Evolutionary conservation across 2,888 invertebrate species (phyloP).

Genomic region (Bellardia pandia): DNA sequence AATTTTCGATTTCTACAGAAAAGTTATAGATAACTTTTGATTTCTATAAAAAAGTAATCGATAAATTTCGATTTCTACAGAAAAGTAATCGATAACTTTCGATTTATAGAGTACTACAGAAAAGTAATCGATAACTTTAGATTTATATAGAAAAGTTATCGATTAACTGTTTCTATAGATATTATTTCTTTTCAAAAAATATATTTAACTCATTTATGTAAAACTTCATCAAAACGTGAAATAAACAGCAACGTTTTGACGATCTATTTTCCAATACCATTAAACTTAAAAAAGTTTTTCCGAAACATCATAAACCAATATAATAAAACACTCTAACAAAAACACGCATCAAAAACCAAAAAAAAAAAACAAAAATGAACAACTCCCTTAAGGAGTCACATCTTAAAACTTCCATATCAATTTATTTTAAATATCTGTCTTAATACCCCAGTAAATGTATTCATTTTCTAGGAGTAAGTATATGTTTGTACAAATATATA

Average conservation of each 20-base stretch:
- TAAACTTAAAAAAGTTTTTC: conserved; percentile 34
- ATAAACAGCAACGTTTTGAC: conserved; percentile 34
- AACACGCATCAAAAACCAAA: background rate
- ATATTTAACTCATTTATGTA: background rate
- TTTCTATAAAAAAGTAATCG: no score
- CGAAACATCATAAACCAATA: background rate
- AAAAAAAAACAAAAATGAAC: background rate
- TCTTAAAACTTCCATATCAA: conserved; percentile 66
- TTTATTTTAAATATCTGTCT: conserved; percentile 62
- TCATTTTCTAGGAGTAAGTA: background rate
- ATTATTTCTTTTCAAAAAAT: no score
- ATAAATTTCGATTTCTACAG: no score
- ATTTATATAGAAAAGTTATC: no score
- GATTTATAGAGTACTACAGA: no score
- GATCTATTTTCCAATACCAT: conserved; percentile 20
- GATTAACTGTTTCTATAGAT: no score
- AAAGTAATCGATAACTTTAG: no score
- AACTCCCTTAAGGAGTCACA: conserved; percentile 41
- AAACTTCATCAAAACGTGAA: conserved; percentile 5
- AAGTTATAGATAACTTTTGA: no score
- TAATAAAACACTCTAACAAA: background rate
- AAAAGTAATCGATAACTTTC: no score
- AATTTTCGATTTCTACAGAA: no score
- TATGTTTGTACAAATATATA: background rate
- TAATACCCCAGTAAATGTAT: conserved; percentile 1